Base-by-base conservation (phyloP, 2,113 vertebrate genomes). In the Perca fluviatilis region DNA sequence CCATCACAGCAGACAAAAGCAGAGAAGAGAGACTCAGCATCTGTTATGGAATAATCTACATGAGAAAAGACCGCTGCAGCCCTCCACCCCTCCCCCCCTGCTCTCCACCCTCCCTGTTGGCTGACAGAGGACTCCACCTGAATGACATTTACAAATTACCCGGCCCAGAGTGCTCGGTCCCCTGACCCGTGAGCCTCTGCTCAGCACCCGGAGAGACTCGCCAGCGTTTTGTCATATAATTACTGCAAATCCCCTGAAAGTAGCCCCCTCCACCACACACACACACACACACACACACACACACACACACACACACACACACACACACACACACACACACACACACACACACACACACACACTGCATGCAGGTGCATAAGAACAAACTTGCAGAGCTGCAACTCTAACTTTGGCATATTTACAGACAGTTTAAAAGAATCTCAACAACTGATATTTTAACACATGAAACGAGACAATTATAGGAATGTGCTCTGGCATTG, bases 121-220 rank as follows among this genome's bases (percentile, higher is more conserved):
- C 95, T 96, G 95, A 96, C 94, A 96, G 95, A 94, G 95, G 95
- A 96, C 96, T 95, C 89, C 94, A 95, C 95, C 96, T 98, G 97
- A 98, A 97, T 98, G 98, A 99, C 98, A 97, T 98, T 97, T 99
- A 98, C 97, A 99, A 99, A 99, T 99, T 97, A 99, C 97, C 97
- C 95, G 91, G 95, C 96, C 96, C 97, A 97, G 96, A 98, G 97
- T 96, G 97, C 97, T 97, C 95, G 95, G 95, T 98, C 96, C 97
- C 96, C 90, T 98, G 97, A 99, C 98, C 98, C 95, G 93, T 97
- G 96, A 96, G 96, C 96, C 97, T 97, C 96, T 96, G 96, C 97
- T 98, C 97, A 96, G 96, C 96, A 97, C 96, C 95, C 96, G 95
- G 95, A 96, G 96, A 98, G 97, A 98, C 97, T 97, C 96, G 95